Evolutionary conservation across 2,113 vertebrate genomes (phyloP).

Genomic region (Phaethon lepturus): DNA sequence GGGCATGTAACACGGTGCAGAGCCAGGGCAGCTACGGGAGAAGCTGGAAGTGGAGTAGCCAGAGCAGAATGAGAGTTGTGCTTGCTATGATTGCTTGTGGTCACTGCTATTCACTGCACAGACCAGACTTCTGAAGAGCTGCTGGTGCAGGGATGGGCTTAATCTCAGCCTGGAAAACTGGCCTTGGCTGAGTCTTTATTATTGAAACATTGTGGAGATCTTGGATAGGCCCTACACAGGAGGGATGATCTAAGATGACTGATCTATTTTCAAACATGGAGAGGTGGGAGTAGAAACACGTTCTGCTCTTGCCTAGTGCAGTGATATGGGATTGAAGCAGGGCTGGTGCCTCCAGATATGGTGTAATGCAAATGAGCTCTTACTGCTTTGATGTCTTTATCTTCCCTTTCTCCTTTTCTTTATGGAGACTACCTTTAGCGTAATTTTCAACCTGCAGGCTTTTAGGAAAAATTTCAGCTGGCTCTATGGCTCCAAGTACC

Average conservation of each 20-base stretch:
- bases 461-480: conserved; percentile 23
- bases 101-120: not conserved
- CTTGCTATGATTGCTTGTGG: not conserved
- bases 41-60: not conserved
- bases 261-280: conserved; percentile 45
- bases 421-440: not conserved
- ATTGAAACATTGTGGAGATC: conserved; percentile 7
- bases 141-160: not conserved
- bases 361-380: conserved; percentile 30
- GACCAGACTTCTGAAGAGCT: not conserved
- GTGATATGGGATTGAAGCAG: not conserved
- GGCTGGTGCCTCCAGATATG: conserved; percentile 55
- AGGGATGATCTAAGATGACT: conserved; percentile 31
- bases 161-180: not conserved
- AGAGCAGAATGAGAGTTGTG: not conserved
- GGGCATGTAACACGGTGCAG: accelerated
- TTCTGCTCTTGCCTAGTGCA: conserved; percentile 35
- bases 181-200: not conserved
- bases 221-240: not conserved
- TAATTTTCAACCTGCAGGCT: conserved; percentile 45
- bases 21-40: accelerated
- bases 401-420: conserved; percentile 52
- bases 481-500: not conserved
- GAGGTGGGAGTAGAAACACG: conserved; percentile 58
- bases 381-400: conserved; percentile 55